These are phyloP conservation scores for Pyxicephalus adspersus DNA, from an alignment of 2,113 vertebrate genomes.

Conservation along the genomic window DNA sequence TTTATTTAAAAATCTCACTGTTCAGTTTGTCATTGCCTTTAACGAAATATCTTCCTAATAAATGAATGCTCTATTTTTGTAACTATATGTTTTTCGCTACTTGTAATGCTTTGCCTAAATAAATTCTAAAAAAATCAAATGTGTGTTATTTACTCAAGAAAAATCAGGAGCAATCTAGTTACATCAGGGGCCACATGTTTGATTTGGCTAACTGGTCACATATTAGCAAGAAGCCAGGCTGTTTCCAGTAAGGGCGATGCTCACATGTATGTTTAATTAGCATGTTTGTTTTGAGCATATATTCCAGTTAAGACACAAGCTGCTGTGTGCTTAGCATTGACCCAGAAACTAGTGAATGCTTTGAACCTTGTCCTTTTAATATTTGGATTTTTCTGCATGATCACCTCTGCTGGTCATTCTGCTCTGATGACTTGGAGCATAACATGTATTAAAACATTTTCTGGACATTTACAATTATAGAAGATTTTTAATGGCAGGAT, in stretches of 20 bases:
- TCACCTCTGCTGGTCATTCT: slow-evolving; percentile 3
- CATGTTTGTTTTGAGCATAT: slow-evolving; percentile 18
- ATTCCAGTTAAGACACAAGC: background rate
- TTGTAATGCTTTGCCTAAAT: background rate
- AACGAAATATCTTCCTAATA: too few relatives aligned
- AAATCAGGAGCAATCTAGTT: background rate
- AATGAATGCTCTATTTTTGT: too few relatives aligned
- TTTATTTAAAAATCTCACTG: too few relatives aligned
- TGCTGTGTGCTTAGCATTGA: slow-evolving; percentile 18
- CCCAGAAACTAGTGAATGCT: background rate
- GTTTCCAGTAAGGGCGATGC: background rate
- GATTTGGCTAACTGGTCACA: background rate
- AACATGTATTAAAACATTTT: too few relatives aligned
- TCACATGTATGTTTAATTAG: slow-evolving; percentile 29
- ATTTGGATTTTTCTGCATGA: slow-evolving; percentile 21
- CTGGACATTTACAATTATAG: too few relatives aligned
- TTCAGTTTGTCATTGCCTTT: too few relatives aligned
- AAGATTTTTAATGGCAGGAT: too few relatives aligned
- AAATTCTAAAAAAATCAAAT: background rate
- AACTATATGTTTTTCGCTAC: background rate
- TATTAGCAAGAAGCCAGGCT: background rate
- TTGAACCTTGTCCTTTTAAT: slow-evolving; percentile 30
- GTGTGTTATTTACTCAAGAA: background rate
- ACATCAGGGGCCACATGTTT: slow-evolving; percentile 9
- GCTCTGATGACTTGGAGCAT: background rate